Conservation (phyloP, 2,888 invertebrate species). For the Athripsodes cinereus region DNA sequence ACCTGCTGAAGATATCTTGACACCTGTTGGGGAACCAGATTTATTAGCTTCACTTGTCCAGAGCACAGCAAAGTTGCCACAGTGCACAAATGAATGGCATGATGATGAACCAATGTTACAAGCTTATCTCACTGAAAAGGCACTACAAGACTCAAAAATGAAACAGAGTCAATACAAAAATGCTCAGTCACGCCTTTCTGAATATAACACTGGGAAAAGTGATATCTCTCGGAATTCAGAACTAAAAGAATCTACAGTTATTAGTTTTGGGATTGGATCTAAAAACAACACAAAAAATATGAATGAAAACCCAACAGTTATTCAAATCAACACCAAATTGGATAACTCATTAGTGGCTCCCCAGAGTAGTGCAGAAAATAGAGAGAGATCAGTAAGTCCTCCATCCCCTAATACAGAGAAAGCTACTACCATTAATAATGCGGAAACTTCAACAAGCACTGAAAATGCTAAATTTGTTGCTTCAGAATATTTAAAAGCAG, state of each 20-base stretch:
- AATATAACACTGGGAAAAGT: slow-evolving; percentile 7
- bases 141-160: slow-evolving; percentile 62
- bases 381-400: slow-evolving; percentile 28
- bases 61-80: slow-evolving; percentile 56
- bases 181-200: slow-evolving; percentile 17
- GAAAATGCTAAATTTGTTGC: slow-evolving; percentile 60
- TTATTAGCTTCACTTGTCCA: slow-evolving; percentile 57
- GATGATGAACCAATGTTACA: slow-evolving; percentile 62
- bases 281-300: slow-evolving; percentile 3
- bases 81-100: slow-evolving; percentile 50
- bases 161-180: slow-evolving; percentile 58
- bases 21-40: slow-evolving; percentile 57
- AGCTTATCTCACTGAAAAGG: slow-evolving; percentile 66
- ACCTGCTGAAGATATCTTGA: slow-evolving; percentile 50
- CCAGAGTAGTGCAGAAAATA: slow-evolving; percentile 27
- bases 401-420: slow-evolving; percentile 16
- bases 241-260: slow-evolving; percentile 1
- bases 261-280: background rate
- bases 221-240: slow-evolving; percentile 7
- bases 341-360: slow-evolving; percentile 27
- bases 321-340: slow-evolving; percentile 1
- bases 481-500: slow-evolving; percentile 59
- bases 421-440: slow-evolving; percentile 6
- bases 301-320: slow-evolving; percentile 3
- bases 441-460: slow-evolving; percentile 19